phyloP scores from a whole-genome alignment of 53 echinoderm and acorn worm genomes.

The Antedon mediterranea region DNA sequence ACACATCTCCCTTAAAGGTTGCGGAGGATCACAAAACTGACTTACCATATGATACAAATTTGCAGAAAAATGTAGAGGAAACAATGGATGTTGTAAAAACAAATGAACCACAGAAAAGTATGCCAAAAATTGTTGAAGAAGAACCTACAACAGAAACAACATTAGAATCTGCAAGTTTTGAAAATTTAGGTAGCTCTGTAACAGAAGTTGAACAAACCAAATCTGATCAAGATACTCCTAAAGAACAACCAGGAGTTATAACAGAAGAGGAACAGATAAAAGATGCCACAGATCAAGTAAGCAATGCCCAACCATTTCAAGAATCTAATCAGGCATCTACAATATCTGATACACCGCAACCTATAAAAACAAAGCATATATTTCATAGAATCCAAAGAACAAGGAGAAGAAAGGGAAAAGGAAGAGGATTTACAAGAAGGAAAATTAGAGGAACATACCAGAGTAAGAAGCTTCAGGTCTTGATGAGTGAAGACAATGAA shows the following conservation, averaged over 20 bases:
- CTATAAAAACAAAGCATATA: not conserved
- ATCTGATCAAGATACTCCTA: too few relatives aligned
- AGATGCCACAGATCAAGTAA: not conserved
- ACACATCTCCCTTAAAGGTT: not conserved
- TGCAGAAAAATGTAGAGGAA: not conserved
- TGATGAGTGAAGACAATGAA: not conserved
- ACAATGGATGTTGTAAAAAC: not conserved
- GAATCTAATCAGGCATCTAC: not conserved
- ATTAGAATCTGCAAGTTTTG: not conserved
- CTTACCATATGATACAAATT: not conserved
- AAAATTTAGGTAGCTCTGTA: not conserved
- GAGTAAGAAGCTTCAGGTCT: slow-evolving; percentile 4
- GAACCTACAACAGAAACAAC: not conserved
- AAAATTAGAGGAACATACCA: not conserved
- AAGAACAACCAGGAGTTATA: too few relatives aligned
- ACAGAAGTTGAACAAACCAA: too few relatives aligned
- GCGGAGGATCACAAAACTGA: not conserved
- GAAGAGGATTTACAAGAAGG: slow-evolving; percentile 2
- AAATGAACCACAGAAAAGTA: not conserved
- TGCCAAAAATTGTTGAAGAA: too few relatives aligned
- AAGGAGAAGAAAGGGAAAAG: slow-evolving; percentile 22
- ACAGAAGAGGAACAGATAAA: too few relatives aligned
- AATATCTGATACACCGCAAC: not conserved
- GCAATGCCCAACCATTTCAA: not conserved
- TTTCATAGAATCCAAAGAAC: not conserved